Evolutionary conservation across 2,113 vertebrate species (phyloP).

Genomic region (Sardina pilchardus): DNA sequence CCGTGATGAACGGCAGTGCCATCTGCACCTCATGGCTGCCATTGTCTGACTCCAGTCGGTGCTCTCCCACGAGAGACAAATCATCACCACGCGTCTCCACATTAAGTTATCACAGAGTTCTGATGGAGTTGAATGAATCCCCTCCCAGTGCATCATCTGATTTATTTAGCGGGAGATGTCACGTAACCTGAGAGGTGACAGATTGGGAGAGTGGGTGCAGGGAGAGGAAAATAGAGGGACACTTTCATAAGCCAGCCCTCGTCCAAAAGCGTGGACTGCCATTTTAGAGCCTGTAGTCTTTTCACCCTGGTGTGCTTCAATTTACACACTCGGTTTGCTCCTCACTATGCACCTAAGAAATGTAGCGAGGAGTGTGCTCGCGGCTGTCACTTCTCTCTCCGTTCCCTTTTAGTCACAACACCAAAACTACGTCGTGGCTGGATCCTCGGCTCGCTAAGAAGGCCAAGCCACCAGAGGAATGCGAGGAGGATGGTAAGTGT

Average conservation of each 20-base stretch:
- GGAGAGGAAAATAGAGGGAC: conserved; percentile 40
- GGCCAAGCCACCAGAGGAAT: conserved; percentile 98
- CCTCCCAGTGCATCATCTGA: conserved; percentile 10
- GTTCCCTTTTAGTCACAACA: conserved; percentile 86
- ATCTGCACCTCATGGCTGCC: not conserved
- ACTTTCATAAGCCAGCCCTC: conserved; percentile 84
- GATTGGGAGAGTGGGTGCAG: not conserved
- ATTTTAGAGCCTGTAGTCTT: conserved; percentile 66
- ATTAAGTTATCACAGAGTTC: not conserved
- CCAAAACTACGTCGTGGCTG: conserved; percentile 99
- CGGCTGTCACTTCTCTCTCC: conserved; percentile 23
- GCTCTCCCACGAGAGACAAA: not conserved
- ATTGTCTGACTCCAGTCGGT: not conserved
- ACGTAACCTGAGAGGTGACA: conserved; percentile 5
- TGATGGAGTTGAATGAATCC: conserved; percentile 21
- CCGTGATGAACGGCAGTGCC: not conserved
- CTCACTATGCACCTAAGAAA: not conserved
- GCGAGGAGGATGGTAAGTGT: conserved; percentile 95
- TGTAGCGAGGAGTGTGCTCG: not conserved
- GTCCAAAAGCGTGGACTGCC: conserved; percentile 85
- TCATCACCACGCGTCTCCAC: not conserved
- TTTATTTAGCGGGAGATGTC: not conserved
- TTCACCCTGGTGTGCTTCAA: not conserved
- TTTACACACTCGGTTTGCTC: not conserved
- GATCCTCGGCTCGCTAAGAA: conserved; percentile 98